Evolutionary conservation across 1,140 invertebrate species (phyloP).

Genomic region (Helicorthomorpha holstii): DNA sequence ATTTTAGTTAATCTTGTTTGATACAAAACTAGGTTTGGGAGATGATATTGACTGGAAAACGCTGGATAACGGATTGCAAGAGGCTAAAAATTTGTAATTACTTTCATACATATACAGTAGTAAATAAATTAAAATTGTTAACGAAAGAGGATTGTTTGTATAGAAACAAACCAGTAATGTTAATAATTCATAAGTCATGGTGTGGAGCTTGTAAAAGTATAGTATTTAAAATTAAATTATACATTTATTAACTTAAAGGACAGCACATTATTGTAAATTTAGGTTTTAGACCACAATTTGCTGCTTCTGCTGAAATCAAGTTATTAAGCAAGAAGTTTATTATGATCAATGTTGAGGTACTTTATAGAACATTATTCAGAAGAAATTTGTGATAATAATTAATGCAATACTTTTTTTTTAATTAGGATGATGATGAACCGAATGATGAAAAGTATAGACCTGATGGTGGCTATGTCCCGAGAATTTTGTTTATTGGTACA

Average conservation of each 20-base stretch:
- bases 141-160: slow-evolving; percentile 10
- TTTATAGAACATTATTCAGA: slow-evolving; percentile 1
- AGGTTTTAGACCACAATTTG: slow-evolving; percentile 37
- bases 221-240: slow-evolving; percentile 2
- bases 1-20: no score
- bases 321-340: slow-evolving; percentile 36
- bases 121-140: not conserved
- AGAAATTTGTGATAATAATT: not conserved
- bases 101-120: not conserved
- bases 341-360: slow-evolving; percentile 35
- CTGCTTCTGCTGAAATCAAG: slow-evolving; percentile 32
- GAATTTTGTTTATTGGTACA: slow-evolving; percentile 31
- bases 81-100: slow-evolving; percentile 19
- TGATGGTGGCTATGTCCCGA: slow-evolving; percentile 40
- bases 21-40: slow-evolving; percentile 23
- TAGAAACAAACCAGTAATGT: slow-evolving; percentile 36
- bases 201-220: slow-evolving; percentile 39
- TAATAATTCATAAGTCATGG: slow-evolving; percentile 44
- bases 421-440: slow-evolving; percentile 35
- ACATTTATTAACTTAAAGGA: no score
- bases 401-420: slow-evolving; percentile 4
- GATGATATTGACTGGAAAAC: slow-evolving; percentile 21
- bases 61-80: slow-evolving; percentile 30
- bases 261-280: slow-evolving; percentile 11
- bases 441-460: slow-evolving; percentile 28